Percentiles rank a stretch among this genome's conserved stretches.
phyloP scores from a whole-genome alignment of 2,888 invertebrate species.

The Mesorhabditis sp. region DNA sequence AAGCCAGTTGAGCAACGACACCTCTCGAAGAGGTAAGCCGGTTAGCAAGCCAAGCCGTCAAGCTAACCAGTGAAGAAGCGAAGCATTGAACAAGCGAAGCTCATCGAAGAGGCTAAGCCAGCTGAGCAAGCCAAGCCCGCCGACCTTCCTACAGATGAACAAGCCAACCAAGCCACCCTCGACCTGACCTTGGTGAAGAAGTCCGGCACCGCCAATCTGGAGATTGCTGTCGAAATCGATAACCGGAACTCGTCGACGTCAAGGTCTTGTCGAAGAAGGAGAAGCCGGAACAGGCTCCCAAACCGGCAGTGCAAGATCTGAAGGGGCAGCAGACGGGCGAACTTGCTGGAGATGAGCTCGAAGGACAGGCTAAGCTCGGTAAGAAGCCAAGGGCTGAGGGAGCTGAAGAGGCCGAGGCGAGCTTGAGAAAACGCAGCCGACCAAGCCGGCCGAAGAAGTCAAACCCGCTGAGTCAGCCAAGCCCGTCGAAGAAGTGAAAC shows the following conservation, averaged over 20 bases:
- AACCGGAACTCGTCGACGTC: too few species aligned
- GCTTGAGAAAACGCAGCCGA: constrained; percentile 3
- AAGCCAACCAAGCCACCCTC: constrained; percentile 8
- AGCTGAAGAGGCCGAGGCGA: constrained; percentile 11
- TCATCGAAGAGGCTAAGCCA: not conserved
- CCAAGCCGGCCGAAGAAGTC: not conserved
- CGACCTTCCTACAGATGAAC: constrained; percentile 9
- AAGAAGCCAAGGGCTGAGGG: constrained; percentile 4
- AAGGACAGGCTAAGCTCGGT: too few species aligned
- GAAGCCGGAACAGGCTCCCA: too few species aligned
- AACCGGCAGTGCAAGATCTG: too few species aligned
- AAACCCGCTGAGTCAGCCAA: constrained; percentile 3
- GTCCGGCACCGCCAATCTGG: too few species aligned
- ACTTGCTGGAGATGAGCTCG: too few species aligned
- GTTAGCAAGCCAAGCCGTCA: constrained; percentile 10
- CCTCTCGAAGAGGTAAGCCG: constrained; percentile 9
- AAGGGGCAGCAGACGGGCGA: too few species aligned
- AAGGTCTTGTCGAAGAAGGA: too few species aligned
- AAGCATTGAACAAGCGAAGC: not conserved
- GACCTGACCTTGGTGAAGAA: not conserved
- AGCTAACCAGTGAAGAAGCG: constrained; percentile 8
- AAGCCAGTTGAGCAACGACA: constrained; percentile 10
- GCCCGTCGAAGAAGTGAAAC: not conserved
- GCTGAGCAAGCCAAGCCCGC: not conserved
- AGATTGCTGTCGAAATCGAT: too few species aligned